Base-by-base conservation (phyloP, 2,113 vertebrate species). In the Symphodus melops region DNA sequence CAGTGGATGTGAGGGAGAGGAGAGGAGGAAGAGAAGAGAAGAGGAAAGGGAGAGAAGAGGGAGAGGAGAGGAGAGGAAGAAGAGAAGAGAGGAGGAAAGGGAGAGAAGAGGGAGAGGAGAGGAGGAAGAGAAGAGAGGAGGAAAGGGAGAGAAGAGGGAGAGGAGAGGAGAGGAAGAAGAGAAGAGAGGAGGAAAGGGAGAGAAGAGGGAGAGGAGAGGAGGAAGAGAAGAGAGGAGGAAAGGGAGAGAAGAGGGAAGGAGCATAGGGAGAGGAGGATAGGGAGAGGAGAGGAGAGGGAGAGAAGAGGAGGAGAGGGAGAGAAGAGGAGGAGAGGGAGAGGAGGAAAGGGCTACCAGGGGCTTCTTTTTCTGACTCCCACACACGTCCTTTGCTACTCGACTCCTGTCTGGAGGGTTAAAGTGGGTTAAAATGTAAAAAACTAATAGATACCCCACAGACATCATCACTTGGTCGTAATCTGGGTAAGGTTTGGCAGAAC, bases 321-420 rank as follows among this genome's bases (percentile, higher is more conserved):
- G 44, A 2, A 11, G 51, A 53, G 51, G 58, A 77, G 33, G 52
- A 54, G 63, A 63, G 66, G 77, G 67, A 1, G 41, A 52, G 70
- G 28, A 46, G 25, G 41, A 65, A 48, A 66, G 70, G 68, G 58
- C 55, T 59, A 77, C 69, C 58, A 52, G 21, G 67, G 62, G 36
- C 74, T 69, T 59, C 59, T 53, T 57, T 71, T 37, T 42, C 20
- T 59, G 60, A 77, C 75, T 66, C 79, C 66, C 68, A 84, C 75
- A 75, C 75, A 75, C 58, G 59, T 76, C 61, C 60, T 65, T 64
- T 33, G 48, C 77, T 48, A 72, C 75, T 74, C 71, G 70, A 82
- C 82, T 87, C 73, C 74, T 17, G 61, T 69, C 67, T 68, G 57
- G 6, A 65, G 79, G 83, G 81, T 80, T 79, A 84, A 88, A 86